Conservation (phyloP, 2,888 invertebrate species). For the Ichneumon xanthorius region DNA sequence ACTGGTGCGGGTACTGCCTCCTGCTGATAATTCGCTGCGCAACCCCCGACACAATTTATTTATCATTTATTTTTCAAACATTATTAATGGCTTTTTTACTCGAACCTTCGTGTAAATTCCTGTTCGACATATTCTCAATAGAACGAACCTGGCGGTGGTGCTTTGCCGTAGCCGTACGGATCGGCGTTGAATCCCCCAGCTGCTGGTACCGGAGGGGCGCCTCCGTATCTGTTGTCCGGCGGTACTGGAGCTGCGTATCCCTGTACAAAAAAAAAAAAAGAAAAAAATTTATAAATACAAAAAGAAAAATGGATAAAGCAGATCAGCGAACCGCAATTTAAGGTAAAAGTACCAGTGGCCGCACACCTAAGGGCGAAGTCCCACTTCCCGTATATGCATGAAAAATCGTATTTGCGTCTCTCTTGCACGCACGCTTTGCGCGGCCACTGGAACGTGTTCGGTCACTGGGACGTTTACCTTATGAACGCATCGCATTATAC, state of each 20-base stretch:
- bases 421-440: too few relatives aligned
- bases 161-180: slow-evolving; percentile 83
- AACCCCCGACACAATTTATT: slow-evolving; percentile 60
- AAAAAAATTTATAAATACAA: too few relatives aligned
- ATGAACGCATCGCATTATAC: neutral
- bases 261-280: slow-evolving; percentile 66
- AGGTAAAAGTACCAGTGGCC: too few relatives aligned
- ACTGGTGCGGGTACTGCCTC: slow-evolving; percentile 78
- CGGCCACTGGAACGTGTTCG: too few relatives aligned
- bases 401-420: too few relatives aligned
- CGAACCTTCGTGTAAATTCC: slow-evolving; percentile 23
- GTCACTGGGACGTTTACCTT: too few relatives aligned
- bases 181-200: slow-evolving; percentile 81
- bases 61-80: slow-evolving; percentile 26
- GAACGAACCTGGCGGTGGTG: slow-evolving; percentile 81
- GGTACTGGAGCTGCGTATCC: slow-evolving; percentile 81
- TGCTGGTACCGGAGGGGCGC: slow-evolving; percentile 79
- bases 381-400: too few relatives aligned
- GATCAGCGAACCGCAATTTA: neutral
- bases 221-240: slow-evolving; percentile 82
- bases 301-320: neutral
- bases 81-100: slow-evolving; percentile 33
- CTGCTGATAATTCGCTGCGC: slow-evolving; percentile 80
- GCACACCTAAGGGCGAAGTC: too few relatives aligned
- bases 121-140: slow-evolving; percentile 46